Base-by-base conservation (phyloP, 2,113 vertebrate species). In the Indri indri region DNA sequence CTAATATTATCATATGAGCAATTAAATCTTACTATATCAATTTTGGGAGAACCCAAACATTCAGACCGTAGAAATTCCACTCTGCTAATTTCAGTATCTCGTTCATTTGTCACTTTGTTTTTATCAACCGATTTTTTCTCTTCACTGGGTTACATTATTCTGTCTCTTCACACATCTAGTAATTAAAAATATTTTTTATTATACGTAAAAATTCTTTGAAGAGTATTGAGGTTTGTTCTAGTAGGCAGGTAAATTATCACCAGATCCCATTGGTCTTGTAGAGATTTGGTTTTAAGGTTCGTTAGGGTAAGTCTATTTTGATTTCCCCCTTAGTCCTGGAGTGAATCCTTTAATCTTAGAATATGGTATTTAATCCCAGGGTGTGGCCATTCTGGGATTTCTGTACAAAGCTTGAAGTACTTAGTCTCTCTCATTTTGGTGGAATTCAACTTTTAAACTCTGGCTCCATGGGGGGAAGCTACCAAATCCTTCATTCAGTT, bases 51-150 rank as follows among this genome's bases (percentile, higher is more conserved):
- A 77, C 23, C 25, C 25, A 57, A 4, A 37, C 50, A 68, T 57
- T 88, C 70, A 66, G 59, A 76, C 37, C 34, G 16, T 6, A 76
- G 50, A 6, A 11, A 25, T 68, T 94, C 10, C 42, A 42, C 63
- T 47, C 40, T 71, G 73, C n/a, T 91, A 40, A 91, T 86, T 94
- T 86, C 50, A 89, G n/a, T 87, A 83, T 86, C 68, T 59, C 25
- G n/a, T 90, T 71, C 70, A n/a, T 70, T 92, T 71, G 40, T 61
- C 40, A 47, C 54, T 96, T 93, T 37, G 59, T 91, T 97, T 86
- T 87, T 63, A 47, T 90, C 40, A 84, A 23, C 23, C 40, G 10
- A 84, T 63, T 97, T 88, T 88, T 68, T 52, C 61, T 65, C 45
- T 82, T 73, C 47, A 77, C 10, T 54, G 25, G n/a, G 65, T 90